Evolutionary conservation across 2,888 invertebrate species (phyloP), one percentile per base, ranked within the genome.

Genomic region (Sicus ferrugineus): DNA sequence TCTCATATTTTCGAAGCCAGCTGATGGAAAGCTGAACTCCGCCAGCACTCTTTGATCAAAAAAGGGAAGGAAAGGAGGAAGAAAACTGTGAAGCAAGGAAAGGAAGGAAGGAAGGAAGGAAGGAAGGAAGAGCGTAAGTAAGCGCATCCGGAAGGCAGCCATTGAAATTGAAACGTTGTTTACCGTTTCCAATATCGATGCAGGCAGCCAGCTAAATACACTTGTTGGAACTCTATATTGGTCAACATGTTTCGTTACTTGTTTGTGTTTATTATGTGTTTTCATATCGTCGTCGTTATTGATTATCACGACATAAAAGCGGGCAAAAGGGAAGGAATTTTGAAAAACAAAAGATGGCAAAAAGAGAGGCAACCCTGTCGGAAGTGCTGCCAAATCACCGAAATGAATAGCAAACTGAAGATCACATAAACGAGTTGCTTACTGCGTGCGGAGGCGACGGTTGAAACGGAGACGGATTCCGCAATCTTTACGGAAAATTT

Each of bases 221-320:
- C n/a, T 58, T 56, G 62, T 64, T 63, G 59, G 42, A 42, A 16
- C 42, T 42, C 38, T 69, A 50, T 69, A 64, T 66, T 66, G 54
- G 66, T n/a, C 38, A 65, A 65, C 65, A 65, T 54, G 65, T 54
- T 65, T 30, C 26, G 7, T 30, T 26, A 30, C 56, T 28, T 56
- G 30, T n/a, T 54, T 16, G 42, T 42, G n/a, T 42, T 42, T 16
- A 42, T 30, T 30, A n/a, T n/a, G n/a, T n/a, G n/a, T n/a, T n/a
- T n/a, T n/a, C n/a, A n/a, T n/a, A n/a, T n/a, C n/a, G 9, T 46
- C 19, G n/a, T 46, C 3, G 46, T 16, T 46, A 46, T 46, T n/a
- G n/a, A n/a, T n/a, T n/a, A n/a, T n/a, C n/a, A n/a, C n/a, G n/a
- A n/a, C n/a, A n/a, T n/a, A n/a, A n/a, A n/a, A n/a, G n/a, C n/a